Base-by-base conservation (phyloP, 2,113 vertebrate species). In the Ailurus styani region DNA sequence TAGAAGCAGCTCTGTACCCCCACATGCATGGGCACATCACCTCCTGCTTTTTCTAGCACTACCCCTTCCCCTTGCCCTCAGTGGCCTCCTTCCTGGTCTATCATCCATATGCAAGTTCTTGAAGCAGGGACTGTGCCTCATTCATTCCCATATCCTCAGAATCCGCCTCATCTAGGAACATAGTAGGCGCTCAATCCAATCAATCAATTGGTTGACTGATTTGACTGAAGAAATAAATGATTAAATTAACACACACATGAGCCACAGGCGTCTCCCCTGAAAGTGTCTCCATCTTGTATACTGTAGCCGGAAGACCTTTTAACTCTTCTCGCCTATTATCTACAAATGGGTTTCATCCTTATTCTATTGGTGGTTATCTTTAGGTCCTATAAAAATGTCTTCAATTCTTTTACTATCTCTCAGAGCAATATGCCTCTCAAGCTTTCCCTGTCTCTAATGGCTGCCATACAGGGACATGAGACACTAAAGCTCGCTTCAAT, bases 311-410 rank as follows among this genome's bases (percentile, higher is more conserved):
- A 95, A 90, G 64, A 27, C 34, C 40, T 97, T 96, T 88, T 45
- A 50, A n/a, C 78, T 96, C 34, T 29, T 91, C 78, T 92, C 3
- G 0, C 68, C 45, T 93, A 94, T 91, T 95, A 91, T 66, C 85
- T 95, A 93, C 70, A 95, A 97, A 79, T 83, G 62, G 45, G 72
- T 96, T 85, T 96, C 90, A 83, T 93, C 73, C 20, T 96, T 73
- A 90, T 94, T 96, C 95, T 96, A 96, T 79, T 96, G 93, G 93
- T 50, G 92, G 60, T 82, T 82, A 81, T 85, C 81, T 93, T 95
- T 91, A 97, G 77, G 87, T 79, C 85, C 66, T 91, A 91, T 97
- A 97, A 98, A 97, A 95, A 96, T 95, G 77, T 79, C 77, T 90
- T 91, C 85, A 81, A 70, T 96, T 62, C 68, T 91, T 95, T 95